A percentile compares a stretch with the other conserved stretches of the same genome.
These are phyloP conservation scores for Pithys albifrons DNA, from an alignment of 2,113 vertebrate species.

Conservation along the genomic window DNA sequence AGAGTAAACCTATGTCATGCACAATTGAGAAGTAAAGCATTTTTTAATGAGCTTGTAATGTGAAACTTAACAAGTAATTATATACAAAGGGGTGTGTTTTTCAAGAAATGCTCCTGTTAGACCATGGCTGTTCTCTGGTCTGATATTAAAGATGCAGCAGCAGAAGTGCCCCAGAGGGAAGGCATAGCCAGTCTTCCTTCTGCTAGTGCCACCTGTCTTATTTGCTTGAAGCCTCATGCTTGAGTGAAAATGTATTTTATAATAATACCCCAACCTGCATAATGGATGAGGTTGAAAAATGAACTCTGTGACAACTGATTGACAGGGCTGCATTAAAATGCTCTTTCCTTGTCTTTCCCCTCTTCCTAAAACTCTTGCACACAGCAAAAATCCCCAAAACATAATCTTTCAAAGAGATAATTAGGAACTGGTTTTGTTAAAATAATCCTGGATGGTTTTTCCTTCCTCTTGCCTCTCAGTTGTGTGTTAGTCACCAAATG, in stretches of 20 bases:
- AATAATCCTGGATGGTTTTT: not conserved
- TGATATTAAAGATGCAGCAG: conserved; percentile 4
- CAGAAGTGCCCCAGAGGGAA: conserved; percentile 11
- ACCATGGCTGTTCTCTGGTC: not conserved
- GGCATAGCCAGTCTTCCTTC: not conserved
- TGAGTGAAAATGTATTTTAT: conserved; percentile 12
- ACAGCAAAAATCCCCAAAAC: conserved; percentile 2
- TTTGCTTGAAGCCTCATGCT: conserved; percentile 31
- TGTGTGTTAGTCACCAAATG: fast-evolving
- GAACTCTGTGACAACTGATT: conserved; percentile 24
- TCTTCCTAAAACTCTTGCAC: not conserved
- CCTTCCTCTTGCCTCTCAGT: not conserved
- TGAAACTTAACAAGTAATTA: not conserved
- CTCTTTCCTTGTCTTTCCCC: not conserved
- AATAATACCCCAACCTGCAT: conserved; percentile 41
- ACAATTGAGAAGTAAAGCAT: not conserved
- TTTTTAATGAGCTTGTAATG: not conserved
- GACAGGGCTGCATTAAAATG: conserved; percentile 35
- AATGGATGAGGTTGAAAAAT: conserved; percentile 45
- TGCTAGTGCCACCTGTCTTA: not conserved
- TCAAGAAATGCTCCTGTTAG: not conserved
- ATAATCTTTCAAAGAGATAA: not conserved
- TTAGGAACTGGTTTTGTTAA: conserved; percentile 14
- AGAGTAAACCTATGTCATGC: not conserved
- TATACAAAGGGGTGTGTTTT: not conserved